These are phyloP conservation scores for Smithornis capensis DNA, from an alignment of 2,113 vertebrate genomes.

Conservation along the genomic window DNA sequence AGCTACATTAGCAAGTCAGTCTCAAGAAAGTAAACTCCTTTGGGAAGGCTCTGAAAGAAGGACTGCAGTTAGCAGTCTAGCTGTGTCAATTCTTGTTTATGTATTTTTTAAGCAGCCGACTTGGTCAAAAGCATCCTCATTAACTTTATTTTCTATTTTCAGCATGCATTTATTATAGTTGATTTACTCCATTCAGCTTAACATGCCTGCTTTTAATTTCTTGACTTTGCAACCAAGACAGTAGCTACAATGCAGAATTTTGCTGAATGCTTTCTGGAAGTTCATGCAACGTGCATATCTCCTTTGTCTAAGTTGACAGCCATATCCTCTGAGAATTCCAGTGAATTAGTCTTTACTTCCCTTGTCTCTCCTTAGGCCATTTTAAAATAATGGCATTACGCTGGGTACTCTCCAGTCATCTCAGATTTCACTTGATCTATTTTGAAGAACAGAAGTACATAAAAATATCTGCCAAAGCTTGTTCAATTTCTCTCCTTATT, in stretches of 20 bases:
- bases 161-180: neutral
- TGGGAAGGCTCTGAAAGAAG: neutral
- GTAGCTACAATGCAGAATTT: conserved; percentile 27
- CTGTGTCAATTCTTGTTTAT: neutral
- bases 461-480: conserved; percentile 40
- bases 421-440: conserved; percentile 23
- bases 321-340: conserved; percentile 48
- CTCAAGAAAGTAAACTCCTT: neutral
- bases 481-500: conserved; percentile 29
- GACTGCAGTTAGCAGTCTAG: neutral
- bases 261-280: conserved; percentile 4
- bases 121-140: neutral
- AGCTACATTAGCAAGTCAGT: neutral
- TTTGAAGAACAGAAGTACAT: conserved; percentile 30
- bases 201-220: conserved; percentile 13
- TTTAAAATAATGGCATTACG: conserved; percentile 39
- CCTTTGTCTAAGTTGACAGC: conserved; percentile 37
- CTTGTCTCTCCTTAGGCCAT: conserved; percentile 26
- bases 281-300: neutral
- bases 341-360: conserved; percentile 11
- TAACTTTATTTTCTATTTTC: conserved; percentile 30
- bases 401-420: neutral
- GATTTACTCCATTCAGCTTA: neutral
- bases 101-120: neutral
- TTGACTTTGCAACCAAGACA: neutral